phyloP scores from a whole-genome alignment of 2,888 invertebrate genomes.

The Phyllotreta cruciferae region DNA sequence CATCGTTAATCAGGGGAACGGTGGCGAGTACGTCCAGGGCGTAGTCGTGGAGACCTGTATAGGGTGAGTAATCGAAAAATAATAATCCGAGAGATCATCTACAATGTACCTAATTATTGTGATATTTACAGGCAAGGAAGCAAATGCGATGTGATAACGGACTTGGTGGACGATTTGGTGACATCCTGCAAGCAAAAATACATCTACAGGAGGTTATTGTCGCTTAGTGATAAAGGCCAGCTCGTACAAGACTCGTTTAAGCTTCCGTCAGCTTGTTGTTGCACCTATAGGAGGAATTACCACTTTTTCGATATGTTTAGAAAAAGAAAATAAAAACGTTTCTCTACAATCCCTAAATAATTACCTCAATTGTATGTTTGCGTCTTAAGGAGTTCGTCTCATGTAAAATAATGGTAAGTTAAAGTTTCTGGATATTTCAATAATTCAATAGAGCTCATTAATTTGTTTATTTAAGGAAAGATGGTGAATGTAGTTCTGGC shows the following conservation, averaged over 20 bases:
- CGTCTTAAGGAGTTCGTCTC: too few relatives aligned
- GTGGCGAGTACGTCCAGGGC: conserved; percentile 67
- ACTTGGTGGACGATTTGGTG: conserved; percentile 59
- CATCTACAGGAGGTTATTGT: conserved; percentile 64
- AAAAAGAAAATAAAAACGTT: too few relatives aligned
- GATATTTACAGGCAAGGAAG: conserved; percentile 16
- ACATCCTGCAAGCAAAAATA: conserved; percentile 68
- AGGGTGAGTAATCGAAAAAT: conserved; percentile 29
- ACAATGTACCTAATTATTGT: background rate
- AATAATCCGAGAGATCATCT: too few relatives aligned
- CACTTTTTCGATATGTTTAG: conserved; percentile 29
- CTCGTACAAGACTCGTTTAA: conserved; percentile 64
- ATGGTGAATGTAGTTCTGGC: too few relatives aligned
- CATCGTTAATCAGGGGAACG: conserved; percentile 70
- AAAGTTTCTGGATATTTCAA: too few relatives aligned
- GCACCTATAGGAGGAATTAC: conserved; percentile 57
- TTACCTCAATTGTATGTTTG: too few relatives aligned
- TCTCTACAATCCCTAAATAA: too few relatives aligned
- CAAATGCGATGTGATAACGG: conserved; percentile 62
- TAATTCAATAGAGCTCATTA: too few relatives aligned
- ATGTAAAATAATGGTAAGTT: too few relatives aligned
- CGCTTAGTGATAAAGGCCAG: conserved; percentile 61
- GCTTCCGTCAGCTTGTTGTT: conserved; percentile 80
- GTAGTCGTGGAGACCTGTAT: conserved; percentile 75
- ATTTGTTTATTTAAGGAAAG: too few relatives aligned